A percentile compares a stretch with the other conserved stretches of the same genome.
Evolutionary conservation across 2,888 invertebrate genomes (phyloP).

Genomic region (Halocaridina rubra): DNA sequence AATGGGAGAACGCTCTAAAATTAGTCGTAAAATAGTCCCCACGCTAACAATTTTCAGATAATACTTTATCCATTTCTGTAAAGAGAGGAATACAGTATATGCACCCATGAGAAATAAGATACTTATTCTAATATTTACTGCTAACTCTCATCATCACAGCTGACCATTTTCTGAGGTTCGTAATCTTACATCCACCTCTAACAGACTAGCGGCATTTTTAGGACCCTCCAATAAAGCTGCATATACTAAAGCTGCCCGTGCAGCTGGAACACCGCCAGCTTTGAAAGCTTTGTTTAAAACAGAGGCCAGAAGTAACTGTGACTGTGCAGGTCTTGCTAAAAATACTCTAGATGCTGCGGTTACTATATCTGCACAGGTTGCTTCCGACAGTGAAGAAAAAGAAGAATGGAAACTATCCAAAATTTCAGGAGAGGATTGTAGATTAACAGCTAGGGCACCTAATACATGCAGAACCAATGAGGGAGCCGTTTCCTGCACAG

Average conservation of each 20-base stretch:
- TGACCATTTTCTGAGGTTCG: too few species aligned
- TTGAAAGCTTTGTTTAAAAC: conserved; percentile 31
- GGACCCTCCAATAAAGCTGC: conserved; percentile 34
- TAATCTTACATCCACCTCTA: conserved; percentile 15
- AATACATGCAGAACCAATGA: conserved; percentile 41
- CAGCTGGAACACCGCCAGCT: conserved; percentile 13
- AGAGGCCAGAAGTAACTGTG: conserved; percentile 39
- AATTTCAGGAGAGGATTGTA: conserved; percentile 38
- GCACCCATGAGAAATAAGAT: too few species aligned
- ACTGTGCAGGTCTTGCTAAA: conserved; percentile 48
- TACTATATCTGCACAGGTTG: conserved; percentile 36
- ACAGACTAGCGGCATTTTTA: conserved; percentile 28
- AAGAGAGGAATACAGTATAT: too few species aligned
- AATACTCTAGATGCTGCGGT: conserved; percentile 47
- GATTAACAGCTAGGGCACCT: conserved; percentile 25
- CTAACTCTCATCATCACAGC: too few species aligned
- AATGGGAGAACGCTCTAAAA: too few species aligned
- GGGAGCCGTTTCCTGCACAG: conserved; percentile 51
- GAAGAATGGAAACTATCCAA: conserved; percentile 30
- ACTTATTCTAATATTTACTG: too few species aligned
- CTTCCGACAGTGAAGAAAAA: conserved; percentile 1
- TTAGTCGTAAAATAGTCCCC: too few species aligned
- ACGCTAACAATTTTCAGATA: too few species aligned
- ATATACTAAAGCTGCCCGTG: conserved; percentile 44
- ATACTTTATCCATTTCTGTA: too few species aligned